phyloP scores from a whole-genome alignment of 2,888 invertebrate genomes.

The Crepidodera aurea region DNA sequence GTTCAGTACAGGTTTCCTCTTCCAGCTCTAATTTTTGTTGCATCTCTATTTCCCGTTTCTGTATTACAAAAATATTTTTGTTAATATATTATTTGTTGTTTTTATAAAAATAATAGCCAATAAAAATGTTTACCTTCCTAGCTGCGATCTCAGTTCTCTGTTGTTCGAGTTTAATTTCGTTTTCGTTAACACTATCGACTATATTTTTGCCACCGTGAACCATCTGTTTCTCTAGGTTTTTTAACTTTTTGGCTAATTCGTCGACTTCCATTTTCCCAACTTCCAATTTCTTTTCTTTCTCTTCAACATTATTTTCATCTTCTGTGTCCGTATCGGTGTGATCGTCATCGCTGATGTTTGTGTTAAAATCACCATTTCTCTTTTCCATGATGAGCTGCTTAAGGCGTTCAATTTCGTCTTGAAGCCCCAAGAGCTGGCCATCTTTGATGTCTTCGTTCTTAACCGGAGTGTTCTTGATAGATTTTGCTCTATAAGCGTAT shows the following conservation, averaged over 20 bases:
- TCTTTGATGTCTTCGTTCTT: constrained; percentile 99
- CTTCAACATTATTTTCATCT: constrained; percentile 59
- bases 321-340: constrained; percentile 52
- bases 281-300: constrained; percentile 61
- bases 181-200: constrained; percentile 93
- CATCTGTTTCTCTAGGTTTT: constrained; percentile 90
- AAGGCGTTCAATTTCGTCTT: constrained; percentile 86
- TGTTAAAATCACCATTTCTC: constrained; percentile 49
- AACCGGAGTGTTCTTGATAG: constrained; percentile 97
- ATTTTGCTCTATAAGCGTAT: constrained; percentile 97
- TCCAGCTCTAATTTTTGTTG: constrained; percentile 92
- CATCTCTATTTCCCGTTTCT: constrained; percentile 84
- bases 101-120: neutral
- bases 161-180: constrained; percentile 88
- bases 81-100: too few relatives aligned
- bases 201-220: constrained; percentile 95
- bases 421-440: constrained; percentile 91
- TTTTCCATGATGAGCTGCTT: constrained; percentile 56
- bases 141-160: constrained; percentile 88
- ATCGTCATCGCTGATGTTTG: constrained; percentile 49
- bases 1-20: constrained; percentile 90
- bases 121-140: constrained; percentile 72
- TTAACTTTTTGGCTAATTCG: constrained; percentile 79
- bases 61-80: constrained; percentile 31
- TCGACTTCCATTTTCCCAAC: constrained; percentile 72